These are phyloP conservation scores for Axea sp. DNA, from an alignment of 2,888 invertebrate species.

Conservation along the genomic window DNA sequence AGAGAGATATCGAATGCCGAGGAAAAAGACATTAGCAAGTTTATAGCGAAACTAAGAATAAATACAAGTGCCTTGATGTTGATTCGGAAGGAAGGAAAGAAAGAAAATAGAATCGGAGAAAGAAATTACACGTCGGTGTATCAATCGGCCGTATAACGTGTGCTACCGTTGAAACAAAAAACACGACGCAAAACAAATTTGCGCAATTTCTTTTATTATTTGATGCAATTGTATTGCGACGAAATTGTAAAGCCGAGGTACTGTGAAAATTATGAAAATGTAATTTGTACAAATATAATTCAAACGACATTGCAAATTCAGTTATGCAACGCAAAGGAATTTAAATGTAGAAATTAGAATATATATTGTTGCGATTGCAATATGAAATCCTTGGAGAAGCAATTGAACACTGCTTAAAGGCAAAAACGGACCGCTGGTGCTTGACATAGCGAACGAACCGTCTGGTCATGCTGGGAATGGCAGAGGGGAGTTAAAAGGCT, in stretches of 20 bases:
- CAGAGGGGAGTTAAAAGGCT: conserved; percentile 69
- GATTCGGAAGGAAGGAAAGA: background rate
- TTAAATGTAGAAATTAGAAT: too few species aligned
- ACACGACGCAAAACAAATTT: too few species aligned
- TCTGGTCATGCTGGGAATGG: conserved; percentile 77
- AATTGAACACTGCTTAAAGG: conserved; percentile 32
- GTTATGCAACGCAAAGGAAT: too few species aligned
- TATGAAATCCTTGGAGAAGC: conserved; percentile 8
- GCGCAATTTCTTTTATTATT: too few species aligned
- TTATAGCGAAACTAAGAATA: background rate
- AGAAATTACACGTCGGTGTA: too few species aligned
- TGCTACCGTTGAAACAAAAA: too few species aligned
- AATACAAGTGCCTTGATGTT: background rate
- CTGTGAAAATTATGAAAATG: too few species aligned
- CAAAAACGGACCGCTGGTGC: conserved; percentile 23
- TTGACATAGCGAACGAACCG: conserved; percentile 66
- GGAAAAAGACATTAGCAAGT: background rate
- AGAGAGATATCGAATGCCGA: background rate
- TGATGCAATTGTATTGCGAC: too few species aligned
- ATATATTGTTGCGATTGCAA: background rate
- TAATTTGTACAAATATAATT: too few species aligned
- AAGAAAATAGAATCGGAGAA: background rate
- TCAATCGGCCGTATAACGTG: too few species aligned
- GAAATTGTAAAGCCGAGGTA: too few species aligned
- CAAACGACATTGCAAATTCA: too few species aligned